phyloP scores from a whole-genome alignment of 2,888 invertebrate species.

The Dichetophora obliterata region DNA sequence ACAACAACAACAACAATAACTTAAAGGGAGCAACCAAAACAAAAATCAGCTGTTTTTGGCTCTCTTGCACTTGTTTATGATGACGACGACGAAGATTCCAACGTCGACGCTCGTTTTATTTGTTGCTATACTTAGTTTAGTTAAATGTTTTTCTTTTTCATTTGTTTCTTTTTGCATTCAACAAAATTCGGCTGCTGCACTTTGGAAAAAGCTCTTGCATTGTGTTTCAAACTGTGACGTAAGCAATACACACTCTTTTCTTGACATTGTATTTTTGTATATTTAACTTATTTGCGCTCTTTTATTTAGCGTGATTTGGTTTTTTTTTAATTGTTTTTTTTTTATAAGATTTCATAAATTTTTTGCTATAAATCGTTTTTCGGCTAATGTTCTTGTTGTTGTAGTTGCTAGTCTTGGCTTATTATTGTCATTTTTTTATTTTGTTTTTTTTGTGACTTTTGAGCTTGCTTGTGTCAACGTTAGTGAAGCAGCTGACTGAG shows the following conservation, averaged over 20 bases:
- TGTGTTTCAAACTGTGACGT: no score
- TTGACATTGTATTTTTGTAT: background rate
- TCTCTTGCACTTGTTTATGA: background rate
- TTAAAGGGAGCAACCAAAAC: slow-evolving; percentile 36
- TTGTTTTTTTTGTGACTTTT: background rate
- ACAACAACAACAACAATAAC: background rate
- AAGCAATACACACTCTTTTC: background rate
- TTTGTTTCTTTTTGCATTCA: slow-evolving; percentile 5
- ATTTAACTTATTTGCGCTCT: background rate
- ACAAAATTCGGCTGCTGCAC: no score
- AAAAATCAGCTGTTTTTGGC: slow-evolving; percentile 47
- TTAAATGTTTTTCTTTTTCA: background rate
- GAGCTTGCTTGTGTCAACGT: background rate
- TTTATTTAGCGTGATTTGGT: background rate
- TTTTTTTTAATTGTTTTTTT: background rate
- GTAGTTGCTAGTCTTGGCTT: background rate
- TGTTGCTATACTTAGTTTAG: background rate
- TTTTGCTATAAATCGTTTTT: background rate
- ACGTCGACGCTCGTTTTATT: background rate
- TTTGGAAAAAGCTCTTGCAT: no score
- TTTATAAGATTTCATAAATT: background rate
- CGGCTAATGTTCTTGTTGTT: background rate
- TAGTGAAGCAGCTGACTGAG: background rate
- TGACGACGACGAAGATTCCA: background rate
- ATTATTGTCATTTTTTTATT: background rate